Evolutionary conservation across 1,140 invertebrate species (phyloP), one percentile per base, ranked within the genome.

Genomic region (Heliothis virescens): DNA sequence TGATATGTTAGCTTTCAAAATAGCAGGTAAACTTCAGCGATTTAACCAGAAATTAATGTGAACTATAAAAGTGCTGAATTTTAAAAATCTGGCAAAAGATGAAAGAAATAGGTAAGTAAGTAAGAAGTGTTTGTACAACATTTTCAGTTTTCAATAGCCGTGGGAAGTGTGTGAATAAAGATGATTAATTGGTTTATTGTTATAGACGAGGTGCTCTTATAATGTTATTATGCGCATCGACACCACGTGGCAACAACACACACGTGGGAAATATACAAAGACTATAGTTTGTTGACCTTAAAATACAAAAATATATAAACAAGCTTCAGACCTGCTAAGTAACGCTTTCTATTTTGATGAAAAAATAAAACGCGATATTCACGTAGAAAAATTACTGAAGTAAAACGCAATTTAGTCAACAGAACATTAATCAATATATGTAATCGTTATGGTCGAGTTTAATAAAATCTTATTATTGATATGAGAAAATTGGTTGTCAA

Each of bases 251-350:
- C 13, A 26, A 26, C n/a, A 26, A n/a, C 48, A 15, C 10, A 50
- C 65, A 69, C 65, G 21, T 71, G 67, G 52, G 47, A 52, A 26
- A 26, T 50, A 71, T 69, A 21, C 48, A 71, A 53, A 71, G 63
- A 48, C 41, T 48, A 47, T 29, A 48, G 41, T 48, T 67, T 13
- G 12, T 67, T 67, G 63, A 67, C 63, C 63, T 48, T 34, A 10
- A 11, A 67, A 50, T 48, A 7, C 62, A 47, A 65, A 67, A 67
- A 50, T 48, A 67, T 48, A 65, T 13, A 5, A 21, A 12, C 29
- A 21, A 67, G 18, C 11, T 67, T 16, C 10, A 12, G 41, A 48
- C 47, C 41, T 48, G 10, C 47, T 65, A 48, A 48, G 16, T 21
- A 48, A 18, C 18, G 18, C 12, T 67, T 47, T 18, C 10, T 21